Base-by-base conservation (phyloP, 1,140 invertebrate genomes). In the Phthorimaea operculella region DNA sequence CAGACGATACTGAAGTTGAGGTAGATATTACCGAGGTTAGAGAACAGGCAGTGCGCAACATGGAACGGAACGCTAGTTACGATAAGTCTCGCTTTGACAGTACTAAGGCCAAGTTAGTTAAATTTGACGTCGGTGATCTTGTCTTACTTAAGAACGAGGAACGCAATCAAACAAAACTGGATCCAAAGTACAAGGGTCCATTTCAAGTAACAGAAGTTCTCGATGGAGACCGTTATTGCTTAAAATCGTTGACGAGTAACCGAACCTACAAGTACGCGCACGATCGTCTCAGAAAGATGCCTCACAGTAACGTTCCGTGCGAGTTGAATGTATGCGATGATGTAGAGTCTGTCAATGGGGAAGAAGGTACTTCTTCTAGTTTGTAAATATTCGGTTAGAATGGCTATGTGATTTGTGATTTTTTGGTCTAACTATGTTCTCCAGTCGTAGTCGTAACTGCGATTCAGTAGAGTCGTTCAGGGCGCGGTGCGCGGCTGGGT, bases 181-280 rank as follows among this genome's bases (percentile, higher is more conserved):
- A 42, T 42, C 39, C 39, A 8, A 42, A 42, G 14, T 42, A 42
- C 9, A 42, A 42, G 14, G 39, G 39, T n/a, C 39, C 39, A n/a
- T 42, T n/a, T 8, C 11, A 42, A 14, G 8, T 42, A 11, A 42
- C 14, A n/a, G 39, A 42, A 42, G 14, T 42, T 2, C 39, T 42
- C 4, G 39, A 42, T 14, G 39, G 39, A 11, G 39, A 42, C 39
- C 11, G 39, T 11, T 42, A 42, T 42, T 14, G 14, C 9, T 51
- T 60, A 8, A 56, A 54, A 45, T 15, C 54, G 17, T 54, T 60
- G n/a, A 51, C 54, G 12, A 57, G 18, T 28, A 53, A 48, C n/a
- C 45, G 59, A 33, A 61, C 55, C 10, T 57, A 54, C 18, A 61
- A 61, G 33, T 61, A 54, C n/a, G 59, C 59, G 12, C 55, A 57